Evolutionary conservation across 2,797 vertebrate species (phyloP).

Genomic region (Thaleichthys pacificus): DNA sequence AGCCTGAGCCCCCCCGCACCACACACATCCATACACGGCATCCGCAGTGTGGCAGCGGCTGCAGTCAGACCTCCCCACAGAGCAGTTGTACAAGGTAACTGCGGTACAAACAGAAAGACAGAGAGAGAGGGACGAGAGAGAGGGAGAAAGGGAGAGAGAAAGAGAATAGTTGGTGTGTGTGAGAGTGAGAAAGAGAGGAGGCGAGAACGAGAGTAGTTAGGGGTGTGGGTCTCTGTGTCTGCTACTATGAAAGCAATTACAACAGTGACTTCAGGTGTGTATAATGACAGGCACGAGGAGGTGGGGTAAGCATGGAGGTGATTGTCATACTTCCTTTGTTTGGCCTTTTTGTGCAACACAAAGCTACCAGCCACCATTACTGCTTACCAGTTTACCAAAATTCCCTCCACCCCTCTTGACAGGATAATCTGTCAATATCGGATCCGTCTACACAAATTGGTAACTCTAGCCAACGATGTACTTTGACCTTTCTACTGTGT

Average conservation of each 20-base stretch:
- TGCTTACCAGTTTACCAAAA: no score
- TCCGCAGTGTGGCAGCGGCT: constrained; percentile 92
- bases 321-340: no score
- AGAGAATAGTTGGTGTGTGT: neutral
- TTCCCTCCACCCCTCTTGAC: no score
- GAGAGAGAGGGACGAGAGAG: neutral
- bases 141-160: neutral
- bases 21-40: constrained; percentile 87
- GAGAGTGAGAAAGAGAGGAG: neutral
- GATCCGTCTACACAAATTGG: no score
- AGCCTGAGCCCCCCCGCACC: constrained; percentile 83
- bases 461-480: no score
- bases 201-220: neutral
- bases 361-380: no score
- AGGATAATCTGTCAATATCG: no score
- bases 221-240: neutral
- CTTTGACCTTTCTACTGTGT: no score
- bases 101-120: constrained; percentile 18
- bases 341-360: no score
- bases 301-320: neutral
- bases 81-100: constrained; percentile 96
- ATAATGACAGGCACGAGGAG: neutral
- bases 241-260: neutral
- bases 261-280: neutral
- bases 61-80: constrained; percentile 90